Base-by-base conservation (phyloP, 2,888 invertebrate genomes). In the Nymphalis c-album region DNA sequence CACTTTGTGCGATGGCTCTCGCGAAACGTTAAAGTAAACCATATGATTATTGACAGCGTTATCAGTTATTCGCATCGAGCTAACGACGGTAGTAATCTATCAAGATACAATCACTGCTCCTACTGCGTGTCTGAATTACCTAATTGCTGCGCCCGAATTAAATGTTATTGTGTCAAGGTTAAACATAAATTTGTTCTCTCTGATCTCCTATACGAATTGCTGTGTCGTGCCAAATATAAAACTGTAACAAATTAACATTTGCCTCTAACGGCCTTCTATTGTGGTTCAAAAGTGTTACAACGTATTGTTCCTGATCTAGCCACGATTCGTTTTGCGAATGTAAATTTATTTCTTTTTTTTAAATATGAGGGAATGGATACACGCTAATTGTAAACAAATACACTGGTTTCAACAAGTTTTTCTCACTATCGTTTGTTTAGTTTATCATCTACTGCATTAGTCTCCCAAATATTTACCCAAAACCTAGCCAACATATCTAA, bases 121-220 rank as follows among this genome's bases (percentile, higher is more conserved):
- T 78, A 82, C 76, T 68, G 73, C 75, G 70, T 77, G 77, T 74
- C 76, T 77, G 76, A 75, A 75, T 78, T 80, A 85, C 86, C 90
- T 88, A 90, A 90, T 88, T 87, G 86, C 83, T 81, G 71, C 74
- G 78, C 73, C 80, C 78, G 83, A 83, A 86, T 85, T 83, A 88
- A 90, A 90, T 90, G 86, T 88, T 91, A 88, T 87, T 83, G 81
- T 90, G 91, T 85, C 91, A 91, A 90, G 91, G 91, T 75, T 84
- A 75, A 71, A 60, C 58, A 57, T 70, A 68, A 74, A 67, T 72
- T 72, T 60, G 64, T 70, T 81, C 76, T 76, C 77, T 75, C 78
- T 69, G 77, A 69, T 70, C 80, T 79, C 78, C 78, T 76, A 78
- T 80, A 82, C 77, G 77, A 81, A 79, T 80, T 76, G 80, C 73